Base-by-base conservation (phyloP, 2,113 vertebrate species). In the Abramis brama region DNA sequence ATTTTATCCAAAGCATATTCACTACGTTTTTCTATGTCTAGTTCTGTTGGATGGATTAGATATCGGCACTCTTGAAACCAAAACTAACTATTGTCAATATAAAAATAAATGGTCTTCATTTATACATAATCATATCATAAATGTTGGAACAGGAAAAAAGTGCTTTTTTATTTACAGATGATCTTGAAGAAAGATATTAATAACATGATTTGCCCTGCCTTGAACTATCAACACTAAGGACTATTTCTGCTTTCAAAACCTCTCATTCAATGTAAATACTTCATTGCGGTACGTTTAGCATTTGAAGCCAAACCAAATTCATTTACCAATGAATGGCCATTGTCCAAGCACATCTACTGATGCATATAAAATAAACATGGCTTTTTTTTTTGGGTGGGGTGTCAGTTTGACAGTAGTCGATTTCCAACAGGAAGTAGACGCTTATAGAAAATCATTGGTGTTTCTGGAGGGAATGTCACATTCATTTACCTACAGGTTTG, bases 401-500 rank as follows among this genome's bases (percentile, higher is more conserved):
- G 30, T 57, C 80, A 9, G 43, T 79, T 71, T 64, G 47, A 75
- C 52, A 45, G n/a, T 62, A 77, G 36, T 77, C 66, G 62, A 82
- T 76, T 74, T 55, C 45, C 71, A 74, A 85, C 15, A 71, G 70
- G 73, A 85, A 78, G 70, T 43, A 17, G 59, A 60, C 52, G 81
- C 70, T 66, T 30, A 76, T 71, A 52, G 85, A 50, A 86, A 84
- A 81, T 86, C 85, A 43, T 60, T 88, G 79, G 39, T 73, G 80
- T 84, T 84, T 81, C 45, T 83, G 78, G 82, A 52, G 86, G 39
- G 43, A 81, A 84, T 50, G 82, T 86, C 79, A 81, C 81, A 75
- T 59, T 79, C 55, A 79, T 79, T 88, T 88, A 86, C 85, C 68
- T 88, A 81, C 84, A 85, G 85, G 80, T 78, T 80, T 45, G 71